These are phyloP conservation scores for Gallinago undulata DNA, from an alignment of 2,113 vertebrate species.

Conservation along the genomic window DNA sequence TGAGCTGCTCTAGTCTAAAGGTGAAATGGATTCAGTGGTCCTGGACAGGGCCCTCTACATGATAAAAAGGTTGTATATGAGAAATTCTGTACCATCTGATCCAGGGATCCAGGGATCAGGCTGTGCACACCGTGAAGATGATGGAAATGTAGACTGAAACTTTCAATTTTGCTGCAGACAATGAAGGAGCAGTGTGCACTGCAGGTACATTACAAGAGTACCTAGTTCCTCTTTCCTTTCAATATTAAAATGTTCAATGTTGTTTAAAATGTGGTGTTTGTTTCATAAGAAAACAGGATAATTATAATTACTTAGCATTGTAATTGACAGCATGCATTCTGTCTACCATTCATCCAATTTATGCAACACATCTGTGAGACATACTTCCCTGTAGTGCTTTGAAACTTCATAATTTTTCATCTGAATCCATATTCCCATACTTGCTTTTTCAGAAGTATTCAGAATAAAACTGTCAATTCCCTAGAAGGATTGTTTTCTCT, in stretches of 20 bases:
- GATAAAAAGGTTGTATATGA: neutral
- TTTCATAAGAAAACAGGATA: neutral
- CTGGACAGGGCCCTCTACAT: neutral
- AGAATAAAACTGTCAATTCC: neutral
- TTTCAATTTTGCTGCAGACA: neutral
- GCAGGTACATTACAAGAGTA: neutral
- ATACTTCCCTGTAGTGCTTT: neutral
- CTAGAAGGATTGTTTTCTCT: neutral
- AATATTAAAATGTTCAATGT: neutral
- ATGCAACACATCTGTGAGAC: fast-evolving
- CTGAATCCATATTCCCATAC: neutral
- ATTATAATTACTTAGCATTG: neutral
- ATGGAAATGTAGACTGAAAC: neutral
- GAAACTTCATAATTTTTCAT: neutral
- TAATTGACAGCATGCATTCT: neutral
- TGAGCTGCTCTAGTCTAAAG: neutral
- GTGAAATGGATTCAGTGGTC: neutral
- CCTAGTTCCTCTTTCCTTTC: neutral
- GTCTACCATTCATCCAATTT: neutral
- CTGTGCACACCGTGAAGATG: neutral
- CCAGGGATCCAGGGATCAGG: neutral
- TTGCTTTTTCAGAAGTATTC: neutral
- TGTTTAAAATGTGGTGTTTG: neutral
- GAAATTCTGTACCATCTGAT: neutral
- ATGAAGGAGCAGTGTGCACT: neutral